These are phyloP conservation scores for Ramphastos sulfuratus DNA, from an alignment of 2,113 vertebrate species.

Conservation along the genomic window DNA sequence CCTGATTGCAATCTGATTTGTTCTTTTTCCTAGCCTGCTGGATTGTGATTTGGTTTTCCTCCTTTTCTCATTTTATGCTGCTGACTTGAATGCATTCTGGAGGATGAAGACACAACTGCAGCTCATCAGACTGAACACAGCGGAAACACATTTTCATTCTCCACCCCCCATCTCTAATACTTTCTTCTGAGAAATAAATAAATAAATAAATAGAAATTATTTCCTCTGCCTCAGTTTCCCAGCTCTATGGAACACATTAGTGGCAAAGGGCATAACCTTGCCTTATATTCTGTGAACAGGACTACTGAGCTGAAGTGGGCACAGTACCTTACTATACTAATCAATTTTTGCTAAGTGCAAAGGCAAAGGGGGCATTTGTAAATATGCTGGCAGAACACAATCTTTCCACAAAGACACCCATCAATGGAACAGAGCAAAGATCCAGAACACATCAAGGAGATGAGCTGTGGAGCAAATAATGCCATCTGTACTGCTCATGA, in stretches of 20 bases:
- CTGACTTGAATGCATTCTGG: not conserved
- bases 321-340: not conserved
- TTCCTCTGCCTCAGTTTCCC: not conserved
- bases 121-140: not conserved
- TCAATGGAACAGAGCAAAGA: conserved; percentile 42
- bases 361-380: not conserved
- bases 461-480: conserved; percentile 48
- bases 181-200: not conserved
- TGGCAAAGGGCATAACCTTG: not conserved
- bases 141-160: not conserved
- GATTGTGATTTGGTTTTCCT: not conserved
- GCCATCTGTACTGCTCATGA: conserved; percentile 42
- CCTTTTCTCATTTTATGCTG: not conserved
- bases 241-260: not conserved
- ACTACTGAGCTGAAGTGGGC: not conserved
- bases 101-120: not conserved
- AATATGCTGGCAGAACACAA: conserved; percentile 37
- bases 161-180: not conserved
- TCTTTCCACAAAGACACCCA: conserved; percentile 38
- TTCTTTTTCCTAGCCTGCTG: not conserved
- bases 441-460: conserved; percentile 47
- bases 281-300: not conserved
- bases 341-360: not conserved
- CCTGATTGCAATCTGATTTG: not conserved
- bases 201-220: not conserved